phyloP scores from a whole-genome alignment of 2,113 vertebrate genomes.

The Zapornia atra region DNA sequence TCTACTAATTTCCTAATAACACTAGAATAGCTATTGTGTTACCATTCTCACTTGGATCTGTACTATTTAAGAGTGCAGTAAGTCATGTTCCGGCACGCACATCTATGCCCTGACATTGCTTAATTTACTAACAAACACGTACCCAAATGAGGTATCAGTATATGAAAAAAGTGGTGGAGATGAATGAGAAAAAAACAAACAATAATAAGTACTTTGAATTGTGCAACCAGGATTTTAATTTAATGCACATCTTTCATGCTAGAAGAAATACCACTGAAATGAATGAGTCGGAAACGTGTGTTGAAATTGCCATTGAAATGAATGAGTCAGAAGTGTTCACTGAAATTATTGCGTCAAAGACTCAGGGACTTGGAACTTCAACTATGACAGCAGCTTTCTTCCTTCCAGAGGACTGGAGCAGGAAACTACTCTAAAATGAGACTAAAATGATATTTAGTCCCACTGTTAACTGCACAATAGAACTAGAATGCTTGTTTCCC shows the following conservation, averaged over 20 bases:
- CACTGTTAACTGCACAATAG: neutral
- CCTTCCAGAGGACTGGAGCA: neutral
- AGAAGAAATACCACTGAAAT: neutral
- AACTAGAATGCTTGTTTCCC: neutral
- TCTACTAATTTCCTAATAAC: neutral
- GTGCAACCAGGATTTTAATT: neutral
- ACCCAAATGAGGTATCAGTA: neutral
- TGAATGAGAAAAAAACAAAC: fast-evolving
- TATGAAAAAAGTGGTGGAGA: neutral
- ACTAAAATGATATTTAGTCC: neutral
- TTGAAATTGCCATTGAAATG: neutral
- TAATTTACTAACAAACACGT: neutral
- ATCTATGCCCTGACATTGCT: neutral
- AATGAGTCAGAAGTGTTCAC: neutral
- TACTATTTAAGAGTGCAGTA: neutral
- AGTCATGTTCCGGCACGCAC: neutral
- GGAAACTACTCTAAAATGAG: neutral
- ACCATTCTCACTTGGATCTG: neutral
- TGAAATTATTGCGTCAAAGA: neutral
- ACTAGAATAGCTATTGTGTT: neutral
- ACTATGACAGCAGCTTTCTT: neutral
- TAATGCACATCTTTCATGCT: neutral
- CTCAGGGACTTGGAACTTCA: neutral
- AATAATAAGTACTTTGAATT: neutral
- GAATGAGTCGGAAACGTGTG: neutral